These are phyloP conservation scores for Forficula auricularia DNA, from an alignment of 1,140 invertebrate species.

Conservation along the genomic window DNA sequence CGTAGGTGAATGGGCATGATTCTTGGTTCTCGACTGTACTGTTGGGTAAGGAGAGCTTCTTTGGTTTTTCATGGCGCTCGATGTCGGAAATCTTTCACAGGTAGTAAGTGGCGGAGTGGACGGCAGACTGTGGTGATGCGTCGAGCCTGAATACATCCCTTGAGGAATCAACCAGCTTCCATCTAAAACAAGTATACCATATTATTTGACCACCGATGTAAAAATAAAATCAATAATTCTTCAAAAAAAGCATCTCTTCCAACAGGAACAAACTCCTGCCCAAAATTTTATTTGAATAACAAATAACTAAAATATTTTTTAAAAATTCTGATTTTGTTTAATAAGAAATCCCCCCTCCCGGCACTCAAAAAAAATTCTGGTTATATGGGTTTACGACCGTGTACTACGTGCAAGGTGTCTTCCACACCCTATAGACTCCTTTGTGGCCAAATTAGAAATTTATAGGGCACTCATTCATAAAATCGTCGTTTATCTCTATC, in stretches of 20 bases:
- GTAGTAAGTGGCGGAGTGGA: constrained; percentile 9
- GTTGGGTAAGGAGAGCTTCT: constrained; percentile 23
- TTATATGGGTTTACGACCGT: no score
- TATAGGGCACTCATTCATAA: no score
- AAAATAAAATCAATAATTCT: constrained; percentile 4
- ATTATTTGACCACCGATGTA: neutral
- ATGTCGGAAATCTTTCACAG: constrained; percentile 17
- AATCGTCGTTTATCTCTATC: no score
- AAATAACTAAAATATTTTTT: neutral
- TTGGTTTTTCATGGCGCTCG: constrained; percentile 16
- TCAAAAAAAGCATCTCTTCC: neutral
- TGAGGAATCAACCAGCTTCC: constrained; percentile 27
- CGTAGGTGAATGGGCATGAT: constrained; percentile 21
- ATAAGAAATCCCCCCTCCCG: no score
- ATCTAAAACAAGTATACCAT: constrained; percentile 15
- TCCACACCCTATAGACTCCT: no score
- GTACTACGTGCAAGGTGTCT: no score
- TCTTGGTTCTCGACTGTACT: constrained; percentile 18
- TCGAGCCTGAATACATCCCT: constrained; percentile 20
- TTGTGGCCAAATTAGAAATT: no score
- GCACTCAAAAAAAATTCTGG: no score
- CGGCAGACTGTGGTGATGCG: constrained; percentile 15
- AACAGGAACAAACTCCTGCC: neutral
- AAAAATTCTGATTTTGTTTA: no score
- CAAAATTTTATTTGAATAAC: neutral